These are phyloP conservation scores for Liasis olivaceus DNA, from an alignment of 2,797 vertebrate species.

Conservation along the genomic window DNA sequence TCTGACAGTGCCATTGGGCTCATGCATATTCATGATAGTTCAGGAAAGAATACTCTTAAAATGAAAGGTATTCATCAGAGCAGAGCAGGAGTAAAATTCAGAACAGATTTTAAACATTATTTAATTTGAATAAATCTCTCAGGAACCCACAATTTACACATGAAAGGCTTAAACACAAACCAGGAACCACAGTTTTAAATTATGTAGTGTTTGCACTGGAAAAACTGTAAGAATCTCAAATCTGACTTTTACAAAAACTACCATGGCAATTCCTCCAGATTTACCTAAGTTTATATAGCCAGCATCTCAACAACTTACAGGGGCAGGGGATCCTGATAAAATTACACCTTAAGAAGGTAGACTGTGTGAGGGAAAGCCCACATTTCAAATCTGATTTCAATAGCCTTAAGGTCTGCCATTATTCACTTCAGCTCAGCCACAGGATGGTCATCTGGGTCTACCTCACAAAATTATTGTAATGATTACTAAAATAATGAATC, in stretches of 20 bases:
- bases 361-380: background rate
- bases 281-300: background rate
- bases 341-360: background rate
- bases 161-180: slow-evolving; percentile 10
- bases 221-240: background rate
- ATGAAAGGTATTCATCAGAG: slow-evolving; percentile 49
- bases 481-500: background rate
- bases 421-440: background rate
- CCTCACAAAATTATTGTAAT: background rate
- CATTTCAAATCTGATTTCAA: background rate
- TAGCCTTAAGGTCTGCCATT: background rate
- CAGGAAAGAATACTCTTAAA: slow-evolving; percentile 20
- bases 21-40: slow-evolving; percentile 36
- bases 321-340: background rate
- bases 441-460: background rate
- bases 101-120: slow-evolving; percentile 64
- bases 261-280: background rate
- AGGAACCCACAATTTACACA: slow-evolving; percentile 50
- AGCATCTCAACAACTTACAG: too few relatives aligned
- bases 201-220: background rate
- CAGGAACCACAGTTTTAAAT: slow-evolving; percentile 46
- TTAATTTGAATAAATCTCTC: slow-evolving; percentile 62
- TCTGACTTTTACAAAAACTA: background rate
- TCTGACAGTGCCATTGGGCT: background rate
- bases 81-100: slow-evolving; percentile 41